These are phyloP conservation scores for Melieria crassipennis DNA, from an alignment of 2,888 invertebrate genomes.

Conservation along the genomic window DNA sequence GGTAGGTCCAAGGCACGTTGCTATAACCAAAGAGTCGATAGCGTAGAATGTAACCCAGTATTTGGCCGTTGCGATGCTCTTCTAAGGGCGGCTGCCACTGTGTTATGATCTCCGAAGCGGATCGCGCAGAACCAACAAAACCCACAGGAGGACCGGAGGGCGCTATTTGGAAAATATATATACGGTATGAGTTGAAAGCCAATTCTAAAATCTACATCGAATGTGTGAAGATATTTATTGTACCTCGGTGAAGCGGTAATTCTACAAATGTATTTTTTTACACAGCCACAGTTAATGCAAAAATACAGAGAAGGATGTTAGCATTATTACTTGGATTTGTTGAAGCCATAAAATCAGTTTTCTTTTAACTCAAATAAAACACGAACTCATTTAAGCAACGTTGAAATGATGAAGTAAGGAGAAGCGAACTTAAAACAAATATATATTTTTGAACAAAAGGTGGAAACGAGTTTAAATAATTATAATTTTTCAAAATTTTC, in stretches of 20 bases:
- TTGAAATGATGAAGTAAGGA: too few relatives aligned
- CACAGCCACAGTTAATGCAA: constrained; percentile 51
- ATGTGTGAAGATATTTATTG: constrained; percentile 36
- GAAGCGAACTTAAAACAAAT: too few relatives aligned
- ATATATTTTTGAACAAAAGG: too few relatives aligned
- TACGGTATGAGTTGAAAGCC: background rate
- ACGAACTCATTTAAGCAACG: too few relatives aligned
- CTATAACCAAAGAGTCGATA: constrained; percentile 93
- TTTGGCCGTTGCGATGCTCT: constrained; percentile 94
- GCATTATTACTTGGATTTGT: constrained; percentile 44
- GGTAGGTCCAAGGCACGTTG: constrained; percentile 89
- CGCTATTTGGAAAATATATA: constrained; percentile 69
- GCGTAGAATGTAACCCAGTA: constrained; percentile 91
- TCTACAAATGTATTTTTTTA: constrained; percentile 55
- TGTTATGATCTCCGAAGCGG: constrained; percentile 94
- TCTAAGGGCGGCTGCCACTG: constrained; percentile 97
- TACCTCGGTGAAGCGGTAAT: constrained; percentile 66
- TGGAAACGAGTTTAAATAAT: too few relatives aligned
- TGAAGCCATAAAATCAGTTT: background rate
- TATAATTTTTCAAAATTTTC: too few relatives aligned
- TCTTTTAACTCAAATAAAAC: too few relatives aligned
- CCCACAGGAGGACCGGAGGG: constrained; percentile 96
- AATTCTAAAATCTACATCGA: background rate
- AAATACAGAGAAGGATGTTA: constrained; percentile 46
- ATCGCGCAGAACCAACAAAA: constrained; percentile 93